These are phyloP conservation scores for Malacosoma neustria DNA, from an alignment of 2,888 invertebrate species.

Conservation along the genomic window DNA sequence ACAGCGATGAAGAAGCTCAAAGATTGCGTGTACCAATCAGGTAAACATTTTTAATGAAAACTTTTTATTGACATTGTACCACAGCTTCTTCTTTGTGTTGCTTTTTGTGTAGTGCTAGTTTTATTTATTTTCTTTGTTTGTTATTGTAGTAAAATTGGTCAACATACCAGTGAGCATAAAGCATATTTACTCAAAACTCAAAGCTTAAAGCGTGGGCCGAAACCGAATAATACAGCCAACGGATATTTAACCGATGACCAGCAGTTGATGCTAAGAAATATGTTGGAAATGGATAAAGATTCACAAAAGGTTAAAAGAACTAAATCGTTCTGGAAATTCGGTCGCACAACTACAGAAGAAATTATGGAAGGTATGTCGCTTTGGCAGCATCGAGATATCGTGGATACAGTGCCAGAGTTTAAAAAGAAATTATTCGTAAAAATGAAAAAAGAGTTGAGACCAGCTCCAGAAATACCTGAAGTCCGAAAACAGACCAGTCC, in stretches of 20 bases:
- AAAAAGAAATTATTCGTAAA: slow-evolving; percentile 64
- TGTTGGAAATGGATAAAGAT: slow-evolving; percentile 73
- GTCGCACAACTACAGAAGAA: slow-evolving; percentile 81
- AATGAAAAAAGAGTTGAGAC: slow-evolving; percentile 56
- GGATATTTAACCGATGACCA: slow-evolving; percentile 74
- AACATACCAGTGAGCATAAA: slow-evolving; percentile 45
- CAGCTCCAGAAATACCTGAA: slow-evolving; percentile 57
- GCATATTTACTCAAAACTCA: slow-evolving; percentile 66
- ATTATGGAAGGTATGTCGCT: slow-evolving; percentile 90
- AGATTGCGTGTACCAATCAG: slow-evolving; percentile 77
- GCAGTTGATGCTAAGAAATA: slow-evolving; percentile 64
- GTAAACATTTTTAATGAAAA: slow-evolving; percentile 37
- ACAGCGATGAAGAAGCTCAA: slow-evolving; percentile 90
- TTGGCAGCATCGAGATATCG: slow-evolving; percentile 89
- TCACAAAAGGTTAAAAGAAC: slow-evolving; percentile 84
- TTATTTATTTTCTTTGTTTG: slow-evolving; percentile 14
- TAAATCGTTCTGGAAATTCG: slow-evolving; percentile 91
- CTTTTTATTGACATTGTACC: slow-evolving; percentile 14
- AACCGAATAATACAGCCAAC: slow-evolving; percentile 40
- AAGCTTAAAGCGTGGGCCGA: slow-evolving; percentile 59
- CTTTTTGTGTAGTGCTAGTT: slow-evolving; percentile 30
- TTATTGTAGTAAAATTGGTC: slow-evolving; percentile 61
- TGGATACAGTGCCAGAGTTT: slow-evolving; percentile 78
- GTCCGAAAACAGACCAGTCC: slow-evolving; percentile 34
- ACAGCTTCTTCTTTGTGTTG: slow-evolving; percentile 24